A percentile compares a stretch with the other conserved stretches of the same genome.
phyloP scores from a whole-genome alignment of 2,888 invertebrate species.

The Eupithecia exiguata region DNA sequence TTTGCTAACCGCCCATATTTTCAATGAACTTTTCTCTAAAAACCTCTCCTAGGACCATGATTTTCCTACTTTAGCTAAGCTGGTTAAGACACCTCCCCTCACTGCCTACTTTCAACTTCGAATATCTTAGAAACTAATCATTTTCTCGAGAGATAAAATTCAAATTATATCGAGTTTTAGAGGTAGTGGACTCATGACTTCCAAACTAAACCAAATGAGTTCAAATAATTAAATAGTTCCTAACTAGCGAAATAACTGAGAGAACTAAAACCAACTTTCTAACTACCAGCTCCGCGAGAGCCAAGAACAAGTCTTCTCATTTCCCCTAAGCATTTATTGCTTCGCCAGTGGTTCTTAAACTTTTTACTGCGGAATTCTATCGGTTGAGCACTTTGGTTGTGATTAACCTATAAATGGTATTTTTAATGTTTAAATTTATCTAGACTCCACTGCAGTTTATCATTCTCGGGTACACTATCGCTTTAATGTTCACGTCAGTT shows the following conservation, averaged over 20 bases:
- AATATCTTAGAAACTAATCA: too few relatives aligned
- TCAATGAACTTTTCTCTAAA: too few relatives aligned
- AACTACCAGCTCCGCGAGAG: slow-evolving; percentile 25
- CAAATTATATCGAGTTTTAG: background rate
- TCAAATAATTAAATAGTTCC: slow-evolving; percentile 22
- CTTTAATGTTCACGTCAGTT: background rate
- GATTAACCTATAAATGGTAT: background rate
- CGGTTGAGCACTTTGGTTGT: background rate
- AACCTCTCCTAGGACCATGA: too few relatives aligned
- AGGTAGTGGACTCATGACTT: background rate
- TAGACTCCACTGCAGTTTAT: background rate
- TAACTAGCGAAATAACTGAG: slow-evolving; percentile 17
- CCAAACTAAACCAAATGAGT: background rate
- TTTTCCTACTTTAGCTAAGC: too few relatives aligned
- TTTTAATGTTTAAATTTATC: background rate
- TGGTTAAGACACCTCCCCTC: too few relatives aligned
- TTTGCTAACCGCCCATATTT: too few relatives aligned
- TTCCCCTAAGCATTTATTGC: slow-evolving; percentile 20
- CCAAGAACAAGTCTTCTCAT: slow-evolving; percentile 12
- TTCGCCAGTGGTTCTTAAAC: slow-evolving; percentile 18
- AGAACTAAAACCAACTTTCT: slow-evolving; percentile 18
- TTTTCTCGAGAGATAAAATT: background rate
- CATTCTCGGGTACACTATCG: background rate
- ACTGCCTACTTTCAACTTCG: too few relatives aligned
- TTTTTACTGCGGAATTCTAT: background rate